A percentile compares a stretch with the other conserved stretches of the same genome.
These are phyloP conservation scores for Eurytemora carolleeae DNA, from an alignment of 1,140 invertebrate species.

Conservation along the genomic window DNA sequence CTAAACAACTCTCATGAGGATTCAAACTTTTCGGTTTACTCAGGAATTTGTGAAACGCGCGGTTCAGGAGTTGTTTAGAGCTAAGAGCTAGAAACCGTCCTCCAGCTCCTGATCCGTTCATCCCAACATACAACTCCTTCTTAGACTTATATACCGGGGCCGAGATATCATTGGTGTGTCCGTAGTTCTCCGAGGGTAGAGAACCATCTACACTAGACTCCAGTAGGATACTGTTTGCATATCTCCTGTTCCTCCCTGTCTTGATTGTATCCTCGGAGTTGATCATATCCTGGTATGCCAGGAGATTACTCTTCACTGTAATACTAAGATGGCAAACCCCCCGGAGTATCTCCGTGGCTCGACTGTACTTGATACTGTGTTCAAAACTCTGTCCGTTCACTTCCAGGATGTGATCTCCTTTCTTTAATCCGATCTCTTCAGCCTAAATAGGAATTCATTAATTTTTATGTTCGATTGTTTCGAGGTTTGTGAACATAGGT, in stretches of 20 bases:
- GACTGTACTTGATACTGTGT: constrained; percentile 56
- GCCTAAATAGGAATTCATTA: constrained; percentile 48
- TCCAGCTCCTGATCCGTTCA: constrained; percentile 23
- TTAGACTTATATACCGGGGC: too few species aligned
- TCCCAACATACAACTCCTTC: constrained; percentile 36
- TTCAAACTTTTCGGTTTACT: constrained; percentile 20
- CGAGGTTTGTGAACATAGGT: too few species aligned
- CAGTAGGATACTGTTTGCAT: constrained; percentile 47
- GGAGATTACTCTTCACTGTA: constrained; percentile 87
- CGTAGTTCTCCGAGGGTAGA: too few species aligned
- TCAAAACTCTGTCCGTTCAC: constrained; percentile 92
- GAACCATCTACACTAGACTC: background rate
- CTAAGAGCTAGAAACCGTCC: constrained; percentile 16
- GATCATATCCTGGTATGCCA: constrained; percentile 33
- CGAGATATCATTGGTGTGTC: too few species aligned
- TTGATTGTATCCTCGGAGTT: too few species aligned
- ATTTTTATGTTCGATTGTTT: too few species aligned
- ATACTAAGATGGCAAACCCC: constrained; percentile 88
- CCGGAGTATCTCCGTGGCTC: constrained; percentile 73
- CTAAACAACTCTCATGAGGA: constrained; percentile 26
- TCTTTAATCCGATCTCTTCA: constrained; percentile 83
- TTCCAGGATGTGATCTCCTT: constrained; percentile 91
- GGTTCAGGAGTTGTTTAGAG: constrained; percentile 3
- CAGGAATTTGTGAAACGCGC: constrained; percentile 13
- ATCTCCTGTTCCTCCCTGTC: too few species aligned